Percentiles rank a stretch among this genome's conserved stretches.
These are phyloP conservation scores for Delichon dasypus DNA, from an alignment of 2,797 vertebrate genomes.

Conservation along the genomic window DNA sequence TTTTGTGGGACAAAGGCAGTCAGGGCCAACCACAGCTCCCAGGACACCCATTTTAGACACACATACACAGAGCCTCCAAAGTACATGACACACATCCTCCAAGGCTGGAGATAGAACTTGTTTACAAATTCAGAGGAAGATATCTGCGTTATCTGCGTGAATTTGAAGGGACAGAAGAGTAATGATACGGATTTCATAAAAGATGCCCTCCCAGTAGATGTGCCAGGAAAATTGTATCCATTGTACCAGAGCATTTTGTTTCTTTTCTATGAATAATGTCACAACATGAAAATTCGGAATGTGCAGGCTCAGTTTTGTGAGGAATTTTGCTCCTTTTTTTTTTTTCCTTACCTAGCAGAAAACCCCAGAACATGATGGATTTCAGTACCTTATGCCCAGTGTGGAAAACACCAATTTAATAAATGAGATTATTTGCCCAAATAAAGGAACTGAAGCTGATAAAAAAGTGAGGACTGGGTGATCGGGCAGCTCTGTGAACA, in stretches of 20 bases:
- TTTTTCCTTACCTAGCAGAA: neutral
- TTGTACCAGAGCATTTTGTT: neutral
- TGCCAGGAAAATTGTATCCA: neutral
- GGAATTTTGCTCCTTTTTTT: neutral
- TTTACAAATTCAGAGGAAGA: neutral
- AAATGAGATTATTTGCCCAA: neutral
- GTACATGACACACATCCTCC: neutral
- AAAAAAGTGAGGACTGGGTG: neutral
- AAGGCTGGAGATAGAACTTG: neutral
- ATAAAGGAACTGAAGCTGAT: neutral
- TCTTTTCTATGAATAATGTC: neutral
- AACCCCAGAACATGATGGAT: neutral
- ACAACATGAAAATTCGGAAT: neutral
- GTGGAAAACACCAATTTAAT: neutral
- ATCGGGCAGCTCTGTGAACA: neutral
- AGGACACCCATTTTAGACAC: neutral
- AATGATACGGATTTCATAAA: neutral
- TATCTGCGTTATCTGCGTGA: neutral
- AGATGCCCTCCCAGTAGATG: neutral
- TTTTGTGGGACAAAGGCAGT: neutral
- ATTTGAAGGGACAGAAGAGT: neutral
- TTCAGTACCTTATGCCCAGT: fast-evolving
- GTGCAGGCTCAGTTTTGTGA: neutral
- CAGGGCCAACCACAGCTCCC: neutral
- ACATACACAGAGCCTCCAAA: neutral